phyloP scores from a whole-genome alignment of 2,113 vertebrate species.

The Pao palembangensis region DNA sequence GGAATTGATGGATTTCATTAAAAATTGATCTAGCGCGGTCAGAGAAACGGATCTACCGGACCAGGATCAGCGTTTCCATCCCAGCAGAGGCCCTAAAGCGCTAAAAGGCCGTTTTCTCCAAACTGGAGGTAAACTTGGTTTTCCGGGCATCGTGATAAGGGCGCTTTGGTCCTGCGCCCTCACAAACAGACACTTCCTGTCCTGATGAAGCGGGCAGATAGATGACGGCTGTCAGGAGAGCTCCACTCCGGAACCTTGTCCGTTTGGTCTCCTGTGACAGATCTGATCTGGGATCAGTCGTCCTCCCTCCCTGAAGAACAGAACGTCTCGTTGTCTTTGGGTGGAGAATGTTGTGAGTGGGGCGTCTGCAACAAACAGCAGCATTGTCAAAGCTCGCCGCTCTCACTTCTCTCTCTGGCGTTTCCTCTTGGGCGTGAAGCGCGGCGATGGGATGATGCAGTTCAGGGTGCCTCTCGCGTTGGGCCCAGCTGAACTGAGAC shows the following conservation, averaged over 20 bases:
- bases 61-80: too few relatives aligned
- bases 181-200: conserved; percentile 45
- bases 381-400: conserved; percentile 57
- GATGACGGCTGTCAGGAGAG: neutral
- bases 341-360: conserved; percentile 68
- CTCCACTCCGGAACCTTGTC: conserved; percentile 24
- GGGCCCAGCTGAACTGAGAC: conserved; percentile 28
- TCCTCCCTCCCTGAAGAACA: conserved; percentile 30
- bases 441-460: conserved; percentile 34
- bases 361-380: conserved; percentile 55
- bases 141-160: conserved; percentile 14
- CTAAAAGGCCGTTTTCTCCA: too few relatives aligned
- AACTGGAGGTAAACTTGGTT: too few relatives aligned
- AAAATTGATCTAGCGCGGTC: too few relatives aligned
- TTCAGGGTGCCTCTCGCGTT: conserved; percentile 21
- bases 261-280: conserved; percentile 1
- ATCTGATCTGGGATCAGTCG: conserved; percentile 24
- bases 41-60: too few relatives aligned
- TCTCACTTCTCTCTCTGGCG: conserved; percentile 44
- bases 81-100: too few relatives aligned
- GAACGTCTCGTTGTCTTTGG: conserved; percentile 57
- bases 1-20: neutral
- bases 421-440: conserved; percentile 16
- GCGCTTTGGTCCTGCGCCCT: conserved; percentile 6
- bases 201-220: conserved; percentile 24